These are phyloP conservation scores for Tiaroga cobitis DNA, from an alignment of 2,797 vertebrate genomes.

Conservation along the genomic window DNA sequence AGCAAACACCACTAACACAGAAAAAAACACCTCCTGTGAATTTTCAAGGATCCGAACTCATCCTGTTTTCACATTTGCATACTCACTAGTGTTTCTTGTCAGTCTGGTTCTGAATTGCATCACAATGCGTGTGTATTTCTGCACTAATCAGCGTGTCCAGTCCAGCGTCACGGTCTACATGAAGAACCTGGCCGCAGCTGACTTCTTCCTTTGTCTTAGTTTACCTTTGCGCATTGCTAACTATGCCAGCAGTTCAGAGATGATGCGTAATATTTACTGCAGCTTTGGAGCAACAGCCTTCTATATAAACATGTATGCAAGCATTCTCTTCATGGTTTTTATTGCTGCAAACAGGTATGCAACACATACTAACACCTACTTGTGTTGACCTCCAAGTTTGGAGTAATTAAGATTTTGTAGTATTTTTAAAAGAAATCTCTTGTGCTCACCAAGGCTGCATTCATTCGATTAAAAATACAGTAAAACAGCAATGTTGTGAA, in stretches of 20 bases:
- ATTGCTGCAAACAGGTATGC: conserved; percentile 76
- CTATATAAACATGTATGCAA: conserved; percentile 80
- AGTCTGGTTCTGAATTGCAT: conserved; percentile 72
- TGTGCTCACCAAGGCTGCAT: not conserved
- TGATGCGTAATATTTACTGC: conserved; percentile 65
- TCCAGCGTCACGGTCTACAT: conserved; percentile 74
- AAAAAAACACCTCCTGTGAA: not conserved
- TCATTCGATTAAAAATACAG: not conserved
- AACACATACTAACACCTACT: not conserved
- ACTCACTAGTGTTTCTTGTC: conserved; percentile 69
- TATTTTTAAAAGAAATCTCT: not conserved
- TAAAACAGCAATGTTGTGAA: not conserved
- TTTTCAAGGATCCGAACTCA: not conserved
- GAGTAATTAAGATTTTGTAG: not conserved
- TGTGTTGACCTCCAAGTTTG: not conserved
- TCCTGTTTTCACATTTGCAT: conserved; percentile 40
- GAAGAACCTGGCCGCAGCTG: conserved; percentile 74
- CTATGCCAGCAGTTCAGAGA: conserved; percentile 8
- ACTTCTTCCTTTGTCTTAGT: conserved; percentile 75
- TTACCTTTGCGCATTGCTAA: conserved; percentile 71
- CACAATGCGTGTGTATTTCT: conserved; percentile 75
- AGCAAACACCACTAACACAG: not conserved
- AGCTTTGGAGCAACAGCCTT: conserved; percentile 67
- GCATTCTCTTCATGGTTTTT: conserved; percentile 80
- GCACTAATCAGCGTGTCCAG: conserved; percentile 38